Conservation (phyloP, 2,888 invertebrate genomes). For the Drosophila neonasuta region DNA sequence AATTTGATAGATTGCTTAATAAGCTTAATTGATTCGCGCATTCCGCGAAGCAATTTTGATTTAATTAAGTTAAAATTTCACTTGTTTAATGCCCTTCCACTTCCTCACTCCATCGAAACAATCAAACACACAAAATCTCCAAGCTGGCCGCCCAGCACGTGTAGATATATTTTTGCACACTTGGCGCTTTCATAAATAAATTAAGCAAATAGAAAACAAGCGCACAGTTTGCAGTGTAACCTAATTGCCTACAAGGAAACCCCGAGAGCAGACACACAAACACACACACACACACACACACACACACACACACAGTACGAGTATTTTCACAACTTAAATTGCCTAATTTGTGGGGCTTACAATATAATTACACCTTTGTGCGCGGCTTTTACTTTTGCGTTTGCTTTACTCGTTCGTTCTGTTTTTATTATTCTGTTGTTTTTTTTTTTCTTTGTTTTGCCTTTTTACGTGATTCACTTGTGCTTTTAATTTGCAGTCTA, state of each 20-base stretch:
- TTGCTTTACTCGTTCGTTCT: slow-evolving; percentile 29
- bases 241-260: slow-evolving; percentile 38
- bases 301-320: no score
- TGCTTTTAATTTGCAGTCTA: slow-evolving; percentile 14
- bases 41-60: slow-evolving; percentile 68
- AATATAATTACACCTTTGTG: slow-evolving; percentile 73
- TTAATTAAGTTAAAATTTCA: slow-evolving; percentile 72
- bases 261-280: neutral
- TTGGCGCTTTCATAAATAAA: slow-evolving; percentile 33
- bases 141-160: neutral
- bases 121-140: slow-evolving; percentile 18
- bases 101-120: neutral
- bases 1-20: slow-evolving; percentile 79
- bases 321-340: slow-evolving; percentile 68
- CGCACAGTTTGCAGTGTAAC: neutral
- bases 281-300: no score
- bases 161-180: slow-evolving; percentile 37
- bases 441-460: neutral
- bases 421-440: neutral
- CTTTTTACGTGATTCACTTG: slow-evolving; percentile 25
- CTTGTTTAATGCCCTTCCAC: slow-evolving; percentile 37
- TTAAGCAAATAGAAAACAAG: slow-evolving; percentile 21
- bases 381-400: slow-evolving; percentile 25
- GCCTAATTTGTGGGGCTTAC: slow-evolving; percentile 77
- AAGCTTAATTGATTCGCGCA: slow-evolving; percentile 76